Base-by-base conservation (phyloP, 2,888 invertebrate genomes). In the Polymixis flavicincta region DNA sequence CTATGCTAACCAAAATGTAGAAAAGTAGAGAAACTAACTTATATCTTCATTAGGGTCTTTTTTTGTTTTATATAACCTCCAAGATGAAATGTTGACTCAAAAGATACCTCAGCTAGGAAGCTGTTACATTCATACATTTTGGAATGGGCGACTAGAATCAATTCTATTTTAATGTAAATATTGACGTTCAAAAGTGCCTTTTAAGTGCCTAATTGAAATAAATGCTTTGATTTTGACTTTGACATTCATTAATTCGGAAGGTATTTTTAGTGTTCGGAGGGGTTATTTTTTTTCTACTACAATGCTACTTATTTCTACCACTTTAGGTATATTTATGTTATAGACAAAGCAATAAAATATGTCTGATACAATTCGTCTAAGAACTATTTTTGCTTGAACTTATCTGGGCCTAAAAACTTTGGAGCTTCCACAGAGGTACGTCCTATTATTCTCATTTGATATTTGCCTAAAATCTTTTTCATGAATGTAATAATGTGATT, bases 61-160 rank as follows among this genome's bases (percentile, higher is more conserved):
- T n/a, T 59, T 60, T 48, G 13, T 80, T 60, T 65, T 80, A 57
- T 79, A 14, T 65, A 55, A 61, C 55, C 81, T 48, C n/a, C 17
- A 45, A 37, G n/a, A 60, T 52, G 19, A 22, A 1, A 32, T 64
- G 17, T 13, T 63, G 14, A 28, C n/a, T 66, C 25, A 3, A 50
- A 9, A 65, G 13, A 22, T 17, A 52, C 54, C 17, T 32, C n/a
- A 42, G 17, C 61, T 61, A 1, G 37, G 14, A 32, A 22, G 9
- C 52, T 52, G 6, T 32, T n/a, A n/a, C 65, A 66, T 52, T n/a
- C n/a, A n/a, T n/a, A n/a, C n/a, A n/a, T n/a, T n/a, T n/a, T n/a
- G n/a, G n/a, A n/a, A n/a, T n/a, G n/a, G n/a, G n/a, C n/a, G n/a
- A n/a, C n/a, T n/a, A n/a, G n/a, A n/a, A n/a, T n/a, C n/a, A n/a